A percentile compares a stretch with the other conserved stretches of the same genome.
These are phyloP conservation scores for Eumeta japonica DNA, from an alignment of 1,140 invertebrate species.

Conservation along the genomic window DNA sequence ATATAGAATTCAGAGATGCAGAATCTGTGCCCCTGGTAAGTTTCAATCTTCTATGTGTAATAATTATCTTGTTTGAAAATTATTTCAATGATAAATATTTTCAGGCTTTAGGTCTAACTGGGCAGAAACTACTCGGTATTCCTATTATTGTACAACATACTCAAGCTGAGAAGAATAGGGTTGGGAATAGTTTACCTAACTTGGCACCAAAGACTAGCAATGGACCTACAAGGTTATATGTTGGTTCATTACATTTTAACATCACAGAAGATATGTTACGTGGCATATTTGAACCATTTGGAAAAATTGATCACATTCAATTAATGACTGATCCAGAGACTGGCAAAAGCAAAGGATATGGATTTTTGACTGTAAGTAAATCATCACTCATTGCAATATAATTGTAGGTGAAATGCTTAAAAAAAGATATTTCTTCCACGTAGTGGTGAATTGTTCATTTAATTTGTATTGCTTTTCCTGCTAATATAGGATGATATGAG, in stretches of 20 bases:
- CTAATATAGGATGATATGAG: too few species aligned
- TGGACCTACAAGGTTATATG: constrained; percentile 95
- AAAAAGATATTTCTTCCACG: too few species aligned
- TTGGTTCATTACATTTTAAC: constrained; percentile 97
- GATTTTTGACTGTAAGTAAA: constrained; percentile 89
- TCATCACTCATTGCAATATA: constrained; percentile 7
- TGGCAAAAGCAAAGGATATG: constrained; percentile 94
- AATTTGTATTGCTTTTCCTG: too few species aligned
- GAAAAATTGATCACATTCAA: constrained; percentile 96
- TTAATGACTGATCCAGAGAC: constrained; percentile 94
- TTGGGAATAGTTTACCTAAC: constrained; percentile 82
- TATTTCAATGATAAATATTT: constrained; percentile 11
- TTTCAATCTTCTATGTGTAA: constrained; percentile 1
- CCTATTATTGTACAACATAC: constrained; percentile 98
- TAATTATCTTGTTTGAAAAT: background rate
- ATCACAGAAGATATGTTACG: constrained; percentile 99
- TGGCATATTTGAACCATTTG: constrained; percentile 99
- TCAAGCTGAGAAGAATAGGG: constrained; percentile 97
- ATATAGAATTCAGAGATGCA: constrained; percentile 98
- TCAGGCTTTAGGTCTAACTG: constrained; percentile 92
- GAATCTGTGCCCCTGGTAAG: constrained; percentile 92
- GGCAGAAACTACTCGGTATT: constrained; percentile 93
- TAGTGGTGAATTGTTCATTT: too few species aligned
- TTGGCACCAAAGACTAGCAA: constrained; percentile 77
- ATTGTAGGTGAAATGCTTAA: background rate